Evolutionary conservation across 2,797 vertebrate genomes (phyloP).

Genomic region (Myripristis murdjan): DNA sequence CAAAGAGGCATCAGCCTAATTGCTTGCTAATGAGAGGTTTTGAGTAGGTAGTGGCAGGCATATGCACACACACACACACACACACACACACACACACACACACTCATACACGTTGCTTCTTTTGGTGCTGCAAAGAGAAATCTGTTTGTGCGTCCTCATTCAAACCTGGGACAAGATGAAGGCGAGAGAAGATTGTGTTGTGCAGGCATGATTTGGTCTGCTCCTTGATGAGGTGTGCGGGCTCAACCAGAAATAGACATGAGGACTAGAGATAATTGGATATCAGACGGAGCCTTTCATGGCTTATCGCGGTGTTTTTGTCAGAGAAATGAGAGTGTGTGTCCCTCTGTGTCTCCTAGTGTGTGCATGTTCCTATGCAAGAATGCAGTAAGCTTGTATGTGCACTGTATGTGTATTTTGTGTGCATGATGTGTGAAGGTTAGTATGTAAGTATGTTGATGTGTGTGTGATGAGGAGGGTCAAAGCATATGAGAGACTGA

Average conservation of each 20-base stretch:
- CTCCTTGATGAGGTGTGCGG: slow-evolving; percentile 17
- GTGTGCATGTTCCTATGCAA: not conserved
- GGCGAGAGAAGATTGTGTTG: slow-evolving; percentile 1
- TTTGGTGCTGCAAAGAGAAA: slow-evolving; percentile 42
- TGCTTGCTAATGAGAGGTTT: slow-evolving; percentile 69
- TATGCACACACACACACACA: not conserved
- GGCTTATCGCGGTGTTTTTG: slow-evolving; percentile 23
- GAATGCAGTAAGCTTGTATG: not conserved
- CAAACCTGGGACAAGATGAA: slow-evolving; percentile 38
- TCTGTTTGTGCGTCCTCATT: slow-evolving; percentile 61
- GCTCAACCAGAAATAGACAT: slow-evolving; percentile 15
- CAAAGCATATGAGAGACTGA: slow-evolving; percentile 39
- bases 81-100: slow-evolving; percentile 13
- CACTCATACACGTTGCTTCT: slow-evolving; percentile 7
- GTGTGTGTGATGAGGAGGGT: not conserved
- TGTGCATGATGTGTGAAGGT: not conserved
- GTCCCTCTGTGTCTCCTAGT: not conserved
- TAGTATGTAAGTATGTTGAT: not conserved
- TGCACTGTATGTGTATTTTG: not conserved
- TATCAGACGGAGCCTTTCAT: slow-evolving; percentile 12
- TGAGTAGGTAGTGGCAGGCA: slow-evolving; percentile 59
- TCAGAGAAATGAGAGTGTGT: slow-evolving; percentile 6
- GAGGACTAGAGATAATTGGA: slow-evolving; percentile 38
- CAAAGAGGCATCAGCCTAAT: slow-evolving; percentile 75
- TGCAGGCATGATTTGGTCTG: not conserved